These are phyloP conservation scores for Mantis religiosa DNA, from an alignment of 2,888 invertebrate species.

Conservation along the genomic window DNA sequence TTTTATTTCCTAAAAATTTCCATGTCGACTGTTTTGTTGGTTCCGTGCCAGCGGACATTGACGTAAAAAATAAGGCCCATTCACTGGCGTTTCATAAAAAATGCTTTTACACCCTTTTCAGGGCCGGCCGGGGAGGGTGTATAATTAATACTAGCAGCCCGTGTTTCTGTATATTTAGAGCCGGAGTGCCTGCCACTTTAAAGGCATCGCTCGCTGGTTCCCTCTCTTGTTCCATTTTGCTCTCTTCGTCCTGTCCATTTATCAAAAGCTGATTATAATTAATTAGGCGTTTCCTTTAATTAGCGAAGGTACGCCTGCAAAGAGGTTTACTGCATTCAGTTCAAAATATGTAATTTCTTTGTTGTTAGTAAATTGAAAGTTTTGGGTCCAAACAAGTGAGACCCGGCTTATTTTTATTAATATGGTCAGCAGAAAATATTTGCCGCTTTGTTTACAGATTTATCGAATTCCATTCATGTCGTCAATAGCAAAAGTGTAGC, in stretches of 20 bases:
- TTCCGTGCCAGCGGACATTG: constrained; percentile 11
- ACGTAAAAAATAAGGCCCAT: constrained; percentile 14
- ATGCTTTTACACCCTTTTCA: constrained; percentile 17
- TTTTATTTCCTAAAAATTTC: background rate
- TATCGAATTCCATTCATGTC: background rate
- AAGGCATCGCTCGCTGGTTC: constrained; percentile 15
- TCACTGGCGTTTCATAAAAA: constrained; percentile 1
- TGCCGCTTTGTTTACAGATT: background rate
- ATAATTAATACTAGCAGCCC: constrained; percentile 20
- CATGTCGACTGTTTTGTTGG: constrained; percentile 5
- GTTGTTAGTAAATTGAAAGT: background rate
- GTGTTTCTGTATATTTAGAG: constrained; percentile 16
- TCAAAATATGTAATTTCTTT: background rate
- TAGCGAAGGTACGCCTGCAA: constrained; percentile 21
- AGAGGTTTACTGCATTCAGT: constrained; percentile 8
- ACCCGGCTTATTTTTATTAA: background rate
- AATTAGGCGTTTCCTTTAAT: constrained; percentile 27
- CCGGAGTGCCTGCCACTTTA: constrained; percentile 17
- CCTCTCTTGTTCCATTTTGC: constrained; percentile 17
- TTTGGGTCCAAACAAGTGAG: background rate
- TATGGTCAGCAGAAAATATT: background rate
- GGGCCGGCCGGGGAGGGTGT: background rate
- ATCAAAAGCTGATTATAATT: constrained; percentile 27
- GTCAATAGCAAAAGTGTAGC: background rate
- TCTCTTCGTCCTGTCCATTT: constrained; percentile 16